Evolutionary conservation across 2,888 invertebrate species (phyloP), one percentile per base, ranked within the genome.

Genomic region (Psococerastis gibbosa): DNA sequence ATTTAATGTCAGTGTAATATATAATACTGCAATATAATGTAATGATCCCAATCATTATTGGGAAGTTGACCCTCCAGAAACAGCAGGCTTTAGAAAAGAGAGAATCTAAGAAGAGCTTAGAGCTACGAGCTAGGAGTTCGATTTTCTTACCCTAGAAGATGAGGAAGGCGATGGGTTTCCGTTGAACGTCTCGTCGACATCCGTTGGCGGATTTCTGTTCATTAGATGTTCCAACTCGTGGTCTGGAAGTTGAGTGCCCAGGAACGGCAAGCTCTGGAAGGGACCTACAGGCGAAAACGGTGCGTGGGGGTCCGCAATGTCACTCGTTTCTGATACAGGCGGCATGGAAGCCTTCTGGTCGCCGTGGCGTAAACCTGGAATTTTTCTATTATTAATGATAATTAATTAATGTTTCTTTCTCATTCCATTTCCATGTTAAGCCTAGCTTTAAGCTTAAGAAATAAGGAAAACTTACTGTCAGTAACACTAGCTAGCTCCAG

Each of bases 401-500:
- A n/a, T n/a, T n/a, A n/a, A n/a, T n/a, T n/a, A n/a, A n/a, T n/a
- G n/a, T n/a, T n/a, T n/a, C n/a, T n/a, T n/a, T n/a, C n/a, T n/a
- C n/a, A n/a, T n/a, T n/a, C 11, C 32, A 31, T 18, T 22, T 43
- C 15, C 6, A 16, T 44, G 6, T 2, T n/a, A 43, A 44, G 34
- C n/a, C n/a, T n/a, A n/a, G n/a, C n/a, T n/a, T n/a, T n/a, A n/a
- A n/a, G n/a, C n/a, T n/a, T n/a, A n/a, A n/a, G n/a, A 27, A 11
- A 27, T 9, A 27, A 27, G 11, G 11, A 11, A 27, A 27, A 27
- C 59, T 35, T 60, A 60, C 8, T 60, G 57, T 72, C 70, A 3
- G 76, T 74, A 1, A 82, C 75, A 48, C 87, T 83, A 1, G 85
- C 84, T 43, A 95, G 61, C 57, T 94, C 92, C 46, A 97, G 66